phyloP scores from a whole-genome alignment of 1,140 invertebrate genomes.

The Rhagoletis pomonella region DNA sequence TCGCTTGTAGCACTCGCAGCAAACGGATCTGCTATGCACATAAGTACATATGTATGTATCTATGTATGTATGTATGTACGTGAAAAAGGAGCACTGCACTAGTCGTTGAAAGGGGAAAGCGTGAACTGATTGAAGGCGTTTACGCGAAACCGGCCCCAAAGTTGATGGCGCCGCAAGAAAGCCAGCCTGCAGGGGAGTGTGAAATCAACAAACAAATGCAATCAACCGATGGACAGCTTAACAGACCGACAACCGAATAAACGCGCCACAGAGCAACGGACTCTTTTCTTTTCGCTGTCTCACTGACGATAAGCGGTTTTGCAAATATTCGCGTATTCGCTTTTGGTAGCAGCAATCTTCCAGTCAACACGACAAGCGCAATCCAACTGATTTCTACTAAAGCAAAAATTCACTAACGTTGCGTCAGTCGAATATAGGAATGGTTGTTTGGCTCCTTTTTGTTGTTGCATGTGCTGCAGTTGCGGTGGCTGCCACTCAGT shows the following conservation, averaged over 20 bases:
- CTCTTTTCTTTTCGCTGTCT: neutral
- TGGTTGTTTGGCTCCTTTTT: neutral
- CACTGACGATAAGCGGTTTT: slow-evolving; percentile 30
- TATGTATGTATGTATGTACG: too few species aligned
- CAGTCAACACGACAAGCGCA: slow-evolving; percentile 51
- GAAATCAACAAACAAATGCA: neutral
- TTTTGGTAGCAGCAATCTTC: slow-evolving; percentile 18
- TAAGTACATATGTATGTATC: neutral
- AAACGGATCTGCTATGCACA: neutral
- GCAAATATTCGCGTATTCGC: slow-evolving; percentile 45
- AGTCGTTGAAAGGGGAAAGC: neutral
- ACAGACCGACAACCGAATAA: neutral
- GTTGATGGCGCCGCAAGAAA: neutral
- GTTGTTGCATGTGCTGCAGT: neutral
- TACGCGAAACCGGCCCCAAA: neutral
- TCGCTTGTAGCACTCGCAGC: too few species aligned
- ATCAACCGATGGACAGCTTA: neutral
- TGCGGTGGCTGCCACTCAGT: neutral
- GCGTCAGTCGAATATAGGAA: neutral
- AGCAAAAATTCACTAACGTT: slow-evolving; percentile 12
- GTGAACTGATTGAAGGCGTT: neutral
- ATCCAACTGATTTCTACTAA: slow-evolving; percentile 33
- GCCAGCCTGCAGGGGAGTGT: neutral
- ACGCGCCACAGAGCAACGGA: neutral
- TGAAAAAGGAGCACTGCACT: neutral